phyloP scores from a whole-genome alignment of 2,888 invertebrate genomes.

The Bedellia somnulentella region DNA sequence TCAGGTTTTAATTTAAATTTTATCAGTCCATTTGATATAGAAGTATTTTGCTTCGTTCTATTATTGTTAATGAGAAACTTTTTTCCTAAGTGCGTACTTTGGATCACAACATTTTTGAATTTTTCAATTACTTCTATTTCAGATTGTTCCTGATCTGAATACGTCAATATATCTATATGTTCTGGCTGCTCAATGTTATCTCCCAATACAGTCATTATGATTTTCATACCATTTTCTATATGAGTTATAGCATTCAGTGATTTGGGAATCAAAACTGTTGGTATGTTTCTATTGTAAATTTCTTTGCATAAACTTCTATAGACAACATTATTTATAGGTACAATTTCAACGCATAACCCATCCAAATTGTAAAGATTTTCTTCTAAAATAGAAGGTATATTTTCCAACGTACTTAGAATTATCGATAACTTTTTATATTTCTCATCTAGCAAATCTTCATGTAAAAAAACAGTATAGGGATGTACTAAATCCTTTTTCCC shows the following conservation, averaged over 20 bases:
- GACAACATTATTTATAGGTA: conserved; percentile 35
- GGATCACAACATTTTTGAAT: conserved; percentile 54
- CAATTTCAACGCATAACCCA: conserved; percentile 45
- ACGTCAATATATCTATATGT: conserved; percentile 53
- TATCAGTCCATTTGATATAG: conserved; percentile 31
- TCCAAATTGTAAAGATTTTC: conserved; percentile 23
- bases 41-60: conserved; percentile 41
- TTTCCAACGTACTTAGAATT: conserved; percentile 36
- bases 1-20: conserved; percentile 46
- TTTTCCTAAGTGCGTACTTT: conserved; percentile 43
- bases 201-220: conserved; percentile 46
- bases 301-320: conserved; percentile 40
- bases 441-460: conserved; percentile 36
- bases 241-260: conserved; percentile 55
- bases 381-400: conserved; percentile 27
- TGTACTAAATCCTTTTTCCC: conserved; percentile 45
- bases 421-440: conserved; percentile 26
- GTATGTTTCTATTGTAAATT: conserved; percentile 38
- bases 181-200: conserved; percentile 31
- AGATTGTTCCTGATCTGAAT: conserved; percentile 27
- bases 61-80: conserved; percentile 59
- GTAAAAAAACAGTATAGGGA: conserved; percentile 46
- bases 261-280: conserved; percentile 54
- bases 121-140: conserved; percentile 36
- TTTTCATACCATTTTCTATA: conserved; percentile 57